These are phyloP conservation scores for Takifugu flavidus DNA, from an alignment of 2,113 vertebrate species.

Conservation along the genomic window DNA sequence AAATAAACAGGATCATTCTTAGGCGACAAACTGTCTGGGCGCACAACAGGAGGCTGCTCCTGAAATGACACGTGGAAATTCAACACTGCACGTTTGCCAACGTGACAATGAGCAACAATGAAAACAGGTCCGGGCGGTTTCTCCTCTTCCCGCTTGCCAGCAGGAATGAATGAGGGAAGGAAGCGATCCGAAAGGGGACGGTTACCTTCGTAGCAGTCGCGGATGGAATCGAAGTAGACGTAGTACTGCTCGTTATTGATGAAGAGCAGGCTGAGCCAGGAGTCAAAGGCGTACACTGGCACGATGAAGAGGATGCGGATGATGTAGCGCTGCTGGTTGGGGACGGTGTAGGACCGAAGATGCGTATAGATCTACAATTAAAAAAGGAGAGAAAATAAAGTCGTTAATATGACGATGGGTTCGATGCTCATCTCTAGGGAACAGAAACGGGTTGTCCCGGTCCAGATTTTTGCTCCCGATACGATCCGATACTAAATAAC, in stretches of 20 bases:
- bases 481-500: too few relatives aligned
- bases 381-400: conserved; percentile 8
- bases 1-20: too few relatives aligned
- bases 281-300: conserved; percentile 90
- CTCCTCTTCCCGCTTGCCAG: neutral
- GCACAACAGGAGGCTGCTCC: neutral
- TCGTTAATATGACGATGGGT: neutral
- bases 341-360: conserved; percentile 85
- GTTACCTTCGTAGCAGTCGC: conserved; percentile 95
- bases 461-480: too few relatives aligned
- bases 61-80: conserved; percentile 22
- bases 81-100: conserved; percentile 5
- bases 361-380: conserved; percentile 86
- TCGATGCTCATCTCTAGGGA: too few relatives aligned
- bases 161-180: too few relatives aligned
- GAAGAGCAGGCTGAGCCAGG: conserved; percentile 96
- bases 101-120: conserved; percentile 6
- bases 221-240: conserved; percentile 89
- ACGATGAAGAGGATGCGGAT: conserved; percentile 95
- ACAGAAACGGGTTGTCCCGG: too few relatives aligned
- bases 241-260: conserved; percentile 90
- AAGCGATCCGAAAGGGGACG: too few relatives aligned
- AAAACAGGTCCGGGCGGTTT: conserved; percentile 65
- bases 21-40: neutral
- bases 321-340: conserved; percentile 94